Evolutionary conservation across 2,113 vertebrate species (phyloP).

Genomic region (Lycaon pictus): DNA sequence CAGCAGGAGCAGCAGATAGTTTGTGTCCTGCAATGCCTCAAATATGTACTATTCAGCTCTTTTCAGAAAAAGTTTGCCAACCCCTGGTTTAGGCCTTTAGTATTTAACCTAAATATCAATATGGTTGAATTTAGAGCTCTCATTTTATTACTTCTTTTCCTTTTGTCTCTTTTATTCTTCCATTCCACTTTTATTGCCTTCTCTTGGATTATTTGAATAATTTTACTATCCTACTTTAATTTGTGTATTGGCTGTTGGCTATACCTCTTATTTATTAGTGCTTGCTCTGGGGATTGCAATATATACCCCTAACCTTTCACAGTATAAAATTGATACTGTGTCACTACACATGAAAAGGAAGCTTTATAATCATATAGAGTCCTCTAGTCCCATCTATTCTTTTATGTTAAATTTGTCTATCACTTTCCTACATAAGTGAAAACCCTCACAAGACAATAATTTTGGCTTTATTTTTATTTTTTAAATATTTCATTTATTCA

Average conservation of each 20-base stretch:
- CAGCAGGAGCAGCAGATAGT: neutral
- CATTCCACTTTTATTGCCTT: neutral
- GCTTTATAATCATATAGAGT: neutral
- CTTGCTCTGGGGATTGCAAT: neutral
- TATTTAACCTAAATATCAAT: slow-evolving; percentile 1
- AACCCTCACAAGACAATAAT: neutral
- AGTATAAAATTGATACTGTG: neutral
- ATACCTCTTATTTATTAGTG: neutral
- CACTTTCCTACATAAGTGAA: neutral
- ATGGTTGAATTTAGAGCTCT: neutral
- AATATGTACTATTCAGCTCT: neutral
- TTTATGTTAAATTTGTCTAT: neutral
- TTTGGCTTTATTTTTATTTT: neutral
- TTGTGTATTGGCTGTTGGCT: neutral
- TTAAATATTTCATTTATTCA: neutral
- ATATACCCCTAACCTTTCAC: neutral
- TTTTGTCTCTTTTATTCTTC: neutral
- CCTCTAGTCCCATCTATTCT: neutral
- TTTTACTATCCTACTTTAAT: neutral
- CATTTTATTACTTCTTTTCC: neutral
- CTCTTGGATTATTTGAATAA: neutral
- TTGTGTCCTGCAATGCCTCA: neutral
- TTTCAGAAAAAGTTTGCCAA: neutral
- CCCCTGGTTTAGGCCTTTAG: neutral
- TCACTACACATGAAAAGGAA: neutral